Percentiles rank a stretch among this genome's conserved stretches.
Evolutionary conservation across 2,113 vertebrate species (phyloP).

Genomic region (Carollia perspicillata): DNA sequence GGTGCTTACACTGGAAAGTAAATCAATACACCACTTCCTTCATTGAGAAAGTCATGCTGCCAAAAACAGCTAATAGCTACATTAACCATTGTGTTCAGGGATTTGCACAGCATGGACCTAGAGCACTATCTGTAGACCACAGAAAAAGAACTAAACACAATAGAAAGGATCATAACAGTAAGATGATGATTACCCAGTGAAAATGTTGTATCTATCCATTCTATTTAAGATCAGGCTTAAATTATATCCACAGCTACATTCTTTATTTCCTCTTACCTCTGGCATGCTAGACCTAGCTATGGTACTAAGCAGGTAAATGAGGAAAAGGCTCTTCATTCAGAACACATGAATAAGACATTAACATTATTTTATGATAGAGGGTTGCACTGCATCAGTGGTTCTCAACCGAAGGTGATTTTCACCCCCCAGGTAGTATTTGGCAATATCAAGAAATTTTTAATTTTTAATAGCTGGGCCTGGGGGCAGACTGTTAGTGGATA

Average conservation of each 20-base stretch:
- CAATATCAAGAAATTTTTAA: neutral
- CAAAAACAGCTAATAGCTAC: neutral
- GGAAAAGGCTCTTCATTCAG: neutral
- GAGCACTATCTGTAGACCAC: neutral
- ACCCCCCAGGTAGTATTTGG: neutral
- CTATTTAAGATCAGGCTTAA: neutral
- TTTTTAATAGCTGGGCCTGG: neutral
- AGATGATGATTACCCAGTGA: neutral
- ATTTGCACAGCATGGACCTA: neutral
- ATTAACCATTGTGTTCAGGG: neutral
- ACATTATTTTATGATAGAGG: neutral
- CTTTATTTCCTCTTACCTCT: neutral
- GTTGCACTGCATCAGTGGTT: neutral
- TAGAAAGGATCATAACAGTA: neutral
- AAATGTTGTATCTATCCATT: neutral
- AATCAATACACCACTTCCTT: neutral
- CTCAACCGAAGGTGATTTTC: neutral
- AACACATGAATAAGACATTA: neutral
- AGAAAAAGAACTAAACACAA: neutral
- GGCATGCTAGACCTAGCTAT: neutral
- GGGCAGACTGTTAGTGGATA: neutral
- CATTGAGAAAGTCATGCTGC: neutral
- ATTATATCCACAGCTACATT: neutral
- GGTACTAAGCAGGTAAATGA: neutral
- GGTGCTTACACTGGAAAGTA: neutral